Percentiles rank a stretch among this genome's conserved stretches.
Evolutionary conservation across 2,888 invertebrate species (phyloP).

Genomic region (Chydorus sphaericus): DNA sequence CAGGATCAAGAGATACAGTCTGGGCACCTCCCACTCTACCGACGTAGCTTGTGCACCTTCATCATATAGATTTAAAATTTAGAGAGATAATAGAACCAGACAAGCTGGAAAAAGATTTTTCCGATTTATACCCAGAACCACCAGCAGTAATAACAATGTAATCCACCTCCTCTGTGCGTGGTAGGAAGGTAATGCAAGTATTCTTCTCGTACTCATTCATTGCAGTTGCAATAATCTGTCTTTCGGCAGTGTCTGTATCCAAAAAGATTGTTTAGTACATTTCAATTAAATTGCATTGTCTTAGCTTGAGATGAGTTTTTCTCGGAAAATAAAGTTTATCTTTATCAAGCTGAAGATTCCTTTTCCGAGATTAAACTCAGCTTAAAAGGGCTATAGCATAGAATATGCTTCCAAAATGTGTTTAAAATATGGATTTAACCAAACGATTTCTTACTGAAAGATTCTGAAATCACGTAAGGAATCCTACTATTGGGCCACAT

Average conservation of each 20-base stretch:
- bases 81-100: not conserved
- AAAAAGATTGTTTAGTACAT: too few relatives aligned
- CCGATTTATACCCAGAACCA: slow-evolving; percentile 26
- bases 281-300: too few relatives aligned
- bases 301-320: too few relatives aligned
- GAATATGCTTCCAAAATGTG: too few relatives aligned
- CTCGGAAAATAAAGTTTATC: too few relatives aligned
- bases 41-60: slow-evolving; percentile 36
- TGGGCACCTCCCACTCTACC: slow-evolving; percentile 37
- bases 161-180: slow-evolving; percentile 23
- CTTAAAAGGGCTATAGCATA: too few relatives aligned
- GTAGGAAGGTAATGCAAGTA: slow-evolving; percentile 25
- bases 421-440: too few relatives aligned
- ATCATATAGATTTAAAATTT: too few relatives aligned
- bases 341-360: too few relatives aligned
- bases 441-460: slow-evolving; percentile 25
- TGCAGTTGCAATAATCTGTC: too few relatives aligned
- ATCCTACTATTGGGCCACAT: slow-evolving; percentile 24
- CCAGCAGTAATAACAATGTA: slow-evolving; percentile 26
- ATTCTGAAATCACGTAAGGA: slow-evolving; percentile 25
- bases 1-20: slow-evolving; percentile 31
- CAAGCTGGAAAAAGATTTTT: slow-evolving; percentile 23
- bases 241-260: too few relatives aligned
- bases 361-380: too few relatives aligned
- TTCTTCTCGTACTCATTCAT: slow-evolving; percentile 31